Percentiles rank a stretch among this genome's conserved stretches.
These are phyloP conservation scores for Holotrichia oblita DNA, from an alignment of 1,140 invertebrate species.

Conservation along the genomic window DNA sequence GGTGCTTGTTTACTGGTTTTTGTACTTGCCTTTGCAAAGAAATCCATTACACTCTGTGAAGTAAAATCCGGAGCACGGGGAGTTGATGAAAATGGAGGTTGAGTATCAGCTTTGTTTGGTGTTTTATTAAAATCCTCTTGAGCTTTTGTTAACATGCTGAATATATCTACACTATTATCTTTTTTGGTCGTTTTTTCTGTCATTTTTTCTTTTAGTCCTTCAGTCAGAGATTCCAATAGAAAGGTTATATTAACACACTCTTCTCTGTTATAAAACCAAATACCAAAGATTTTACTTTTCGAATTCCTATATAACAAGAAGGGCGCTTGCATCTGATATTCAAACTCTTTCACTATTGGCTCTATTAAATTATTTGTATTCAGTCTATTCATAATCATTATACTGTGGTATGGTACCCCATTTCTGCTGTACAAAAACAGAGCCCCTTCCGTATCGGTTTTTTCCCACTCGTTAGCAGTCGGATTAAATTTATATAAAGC, in stretches of 20 bases:
- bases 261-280: constrained; percentile 93
- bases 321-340: constrained; percentile 89
- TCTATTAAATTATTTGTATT: constrained; percentile 91
- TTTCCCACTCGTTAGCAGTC: constrained; percentile 89
- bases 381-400: constrained; percentile 93
- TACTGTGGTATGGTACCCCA: constrained; percentile 86
- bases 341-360: constrained; percentile 86
- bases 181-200: constrained; percentile 58
- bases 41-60: constrained; percentile 84
- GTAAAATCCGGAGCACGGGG: constrained; percentile 62
- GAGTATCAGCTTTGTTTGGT: constrained; percentile 56
- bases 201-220: constrained; percentile 64
- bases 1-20: constrained; percentile 64
- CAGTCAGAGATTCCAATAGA: constrained; percentile 75
- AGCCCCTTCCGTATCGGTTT: constrained; percentile 90
- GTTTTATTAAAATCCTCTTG: constrained; percentile 80
- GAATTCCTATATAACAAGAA: constrained; percentile 90
- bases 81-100: constrained; percentile 53
- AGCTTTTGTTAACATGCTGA: constrained; percentile 89
- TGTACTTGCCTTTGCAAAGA: constrained; percentile 83
- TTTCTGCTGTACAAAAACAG: constrained; percentile 91
- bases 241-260: constrained; percentile 83
- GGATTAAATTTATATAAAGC: constrained; percentile 89
- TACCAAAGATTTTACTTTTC: constrained; percentile 83
- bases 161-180: constrained; percentile 74